Evolutionary conservation across 2,113 vertebrate genomes (phyloP), one percentile per base, ranked within the genome.

Genomic region (Corapipo altera): DNA sequence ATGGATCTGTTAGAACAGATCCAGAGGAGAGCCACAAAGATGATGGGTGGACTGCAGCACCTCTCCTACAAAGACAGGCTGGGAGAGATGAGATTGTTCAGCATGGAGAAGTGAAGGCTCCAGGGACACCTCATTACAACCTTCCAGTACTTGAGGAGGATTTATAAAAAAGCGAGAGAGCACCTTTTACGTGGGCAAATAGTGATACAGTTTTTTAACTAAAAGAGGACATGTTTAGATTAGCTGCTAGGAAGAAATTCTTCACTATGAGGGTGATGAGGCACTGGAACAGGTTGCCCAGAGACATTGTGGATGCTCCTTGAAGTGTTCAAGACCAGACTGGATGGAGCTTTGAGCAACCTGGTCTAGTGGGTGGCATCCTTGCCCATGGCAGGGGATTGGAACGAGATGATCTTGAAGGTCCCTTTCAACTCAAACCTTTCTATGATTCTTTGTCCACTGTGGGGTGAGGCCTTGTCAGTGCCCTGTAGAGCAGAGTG

Each of bases 401-500:
- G 37, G 37, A 62, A 28, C 9, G 17, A 62, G 37, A 62, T 57
- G 61, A 11, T 28, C n/a, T 27, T 48, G 27, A 55, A 76, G 48
- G 32, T 27, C 26, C 17, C 17, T 54, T 46, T 48, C 48, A 69
- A 69, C 37, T n/a, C 13, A 69, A 52, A 33, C 26, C 18, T 55
- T 64, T 57, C 41, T 55, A 3, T 57, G 35, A 57, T 49, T 49
- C 22, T 28, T 0, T 77, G 64, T 14, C 48, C 32, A 4, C 7
- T 87, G 52, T 33, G 58, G 62, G 49, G 20, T 21, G 35, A 30
- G 30, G 23, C 30, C 51, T 44, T 37, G 44, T 41, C 54, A 43
- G 49, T 1, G 0, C 37, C 30, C 28, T 1, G 13, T 35, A 22
- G 11, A 61, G 67, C 35, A 4, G 22, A 43, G 9, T 0, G 4